Conservation (phyloP, 2,888 invertebrate species). For the Noctua janthina region DNA sequence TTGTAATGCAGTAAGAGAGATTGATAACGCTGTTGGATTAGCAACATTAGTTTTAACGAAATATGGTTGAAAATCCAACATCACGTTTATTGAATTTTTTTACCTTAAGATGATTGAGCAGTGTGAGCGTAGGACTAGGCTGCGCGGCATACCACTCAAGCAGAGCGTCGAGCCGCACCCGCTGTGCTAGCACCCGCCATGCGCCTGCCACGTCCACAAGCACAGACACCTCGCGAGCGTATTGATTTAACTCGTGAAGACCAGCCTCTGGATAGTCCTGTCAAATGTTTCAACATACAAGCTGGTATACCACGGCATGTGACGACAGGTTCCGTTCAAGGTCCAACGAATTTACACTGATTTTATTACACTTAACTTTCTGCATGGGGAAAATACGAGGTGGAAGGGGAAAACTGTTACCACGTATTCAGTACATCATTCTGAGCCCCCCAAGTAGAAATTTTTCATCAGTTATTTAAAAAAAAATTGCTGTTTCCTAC, state of each 20-base stretch:
- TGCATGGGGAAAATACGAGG: neutral
- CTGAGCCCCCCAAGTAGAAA: too few species aligned
- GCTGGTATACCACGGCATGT: neutral
- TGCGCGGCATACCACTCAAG: constrained; percentile 86
- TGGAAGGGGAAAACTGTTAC: too few species aligned
- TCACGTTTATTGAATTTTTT: neutral
- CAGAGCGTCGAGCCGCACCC: constrained; percentile 88
- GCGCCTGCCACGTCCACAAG: constrained; percentile 89
- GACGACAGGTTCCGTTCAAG: neutral
- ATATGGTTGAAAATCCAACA: neutral
- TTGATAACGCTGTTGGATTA: neutral
- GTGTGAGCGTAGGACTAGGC: constrained; percentile 88
- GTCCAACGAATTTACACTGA: neutral
- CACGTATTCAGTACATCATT: too few species aligned
- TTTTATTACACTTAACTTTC: neutral
- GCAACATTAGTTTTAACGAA: neutral
- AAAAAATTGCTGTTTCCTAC: too few species aligned
- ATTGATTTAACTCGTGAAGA: constrained; percentile 68
- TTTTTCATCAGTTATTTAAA: too few species aligned
- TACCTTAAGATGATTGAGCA: constrained; percentile 90
- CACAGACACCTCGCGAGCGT: constrained; percentile 84
- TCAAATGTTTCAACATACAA: neutral
- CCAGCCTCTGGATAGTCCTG: constrained; percentile 58
- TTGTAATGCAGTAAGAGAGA: neutral
- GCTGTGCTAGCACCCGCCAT: constrained; percentile 91